Evolutionary conservation across 1,140 invertebrate species (phyloP).

Genomic region (Megathymus violae): DNA sequence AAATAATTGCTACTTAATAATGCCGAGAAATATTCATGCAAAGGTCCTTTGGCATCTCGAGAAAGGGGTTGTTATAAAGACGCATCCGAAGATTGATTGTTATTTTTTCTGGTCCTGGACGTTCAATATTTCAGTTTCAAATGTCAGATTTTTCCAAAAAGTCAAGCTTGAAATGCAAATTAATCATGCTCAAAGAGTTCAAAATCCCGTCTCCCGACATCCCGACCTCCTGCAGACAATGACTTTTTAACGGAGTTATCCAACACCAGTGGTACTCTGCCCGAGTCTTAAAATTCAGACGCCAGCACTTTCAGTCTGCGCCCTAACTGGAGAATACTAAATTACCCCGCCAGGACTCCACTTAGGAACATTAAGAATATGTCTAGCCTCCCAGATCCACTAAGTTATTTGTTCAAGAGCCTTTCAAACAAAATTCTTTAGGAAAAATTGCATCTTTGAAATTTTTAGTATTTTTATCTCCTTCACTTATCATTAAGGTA

Average conservation of each 20-base stretch:
- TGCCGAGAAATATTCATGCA: conserved; percentile 35
- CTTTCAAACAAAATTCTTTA: conserved; percentile 23
- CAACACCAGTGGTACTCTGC: conserved; percentile 7
- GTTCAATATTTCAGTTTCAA: too few species aligned
- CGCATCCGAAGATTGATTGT: too few species aligned
- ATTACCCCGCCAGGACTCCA: conserved; percentile 35
- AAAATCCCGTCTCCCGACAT: too few species aligned
- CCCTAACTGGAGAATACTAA: conserved; percentile 37
- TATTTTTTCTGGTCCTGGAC: too few species aligned
- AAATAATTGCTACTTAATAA: conserved; percentile 56
- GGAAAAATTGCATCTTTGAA: conserved; percentile 9
- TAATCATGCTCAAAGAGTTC: background rate
- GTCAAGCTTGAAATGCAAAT: background rate
- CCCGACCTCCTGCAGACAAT: conserved; percentile 10
- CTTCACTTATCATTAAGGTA: too few species aligned
- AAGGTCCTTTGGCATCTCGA: conserved; percentile 46
- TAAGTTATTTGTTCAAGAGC: conserved; percentile 26
- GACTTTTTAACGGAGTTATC: conserved; percentile 13
- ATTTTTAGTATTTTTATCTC: too few species aligned
- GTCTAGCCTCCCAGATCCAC: conserved; percentile 30
- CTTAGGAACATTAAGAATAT: conserved; percentile 37
- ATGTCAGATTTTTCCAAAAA: too few species aligned
- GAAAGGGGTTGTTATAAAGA: conserved; percentile 35
- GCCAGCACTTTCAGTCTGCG: conserved; percentile 31
- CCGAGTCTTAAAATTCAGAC: conserved; percentile 34